phyloP scores from a whole-genome alignment of 2,113 vertebrate genomes.

The Tonatia bakeri region DNA sequence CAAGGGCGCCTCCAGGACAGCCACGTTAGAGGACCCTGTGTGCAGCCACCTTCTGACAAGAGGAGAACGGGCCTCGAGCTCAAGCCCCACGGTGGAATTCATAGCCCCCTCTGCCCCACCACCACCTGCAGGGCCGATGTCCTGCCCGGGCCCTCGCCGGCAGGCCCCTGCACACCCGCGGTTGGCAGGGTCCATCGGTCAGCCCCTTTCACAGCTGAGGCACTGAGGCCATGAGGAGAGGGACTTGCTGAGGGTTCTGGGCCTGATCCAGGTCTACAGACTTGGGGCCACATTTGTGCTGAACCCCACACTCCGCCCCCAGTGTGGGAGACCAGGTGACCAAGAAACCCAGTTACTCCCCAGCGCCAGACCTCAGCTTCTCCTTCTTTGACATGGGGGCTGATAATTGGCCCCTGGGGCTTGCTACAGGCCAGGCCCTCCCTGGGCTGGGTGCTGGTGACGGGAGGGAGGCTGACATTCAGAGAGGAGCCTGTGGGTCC shows the following conservation, averaged over 20 bases:
- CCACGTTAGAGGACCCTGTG: conserved; percentile 94
- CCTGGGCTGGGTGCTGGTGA: not conserved
- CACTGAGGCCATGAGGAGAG: not conserved
- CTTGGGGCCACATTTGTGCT: not conserved
- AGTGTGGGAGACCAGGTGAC: not conserved
- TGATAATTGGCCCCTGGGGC: not conserved
- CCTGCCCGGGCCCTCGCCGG: not conserved
- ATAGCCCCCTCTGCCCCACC: fast-evolving
- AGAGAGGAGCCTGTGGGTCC: not conserved
- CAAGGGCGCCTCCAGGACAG: conserved; percentile 90
- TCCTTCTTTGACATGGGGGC: not conserved
- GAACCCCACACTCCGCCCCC: not conserved
- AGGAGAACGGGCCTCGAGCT: not conserved
- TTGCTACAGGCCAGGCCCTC: not conserved
- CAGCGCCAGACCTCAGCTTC: not conserved
- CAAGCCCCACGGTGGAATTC: not conserved
- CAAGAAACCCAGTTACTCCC: not conserved
- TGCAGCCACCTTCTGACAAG: conserved; percentile 88
- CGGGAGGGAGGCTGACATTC: not conserved
- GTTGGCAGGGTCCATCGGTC: fast-evolving
- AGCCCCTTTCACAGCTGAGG: not conserved
- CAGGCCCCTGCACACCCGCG: not conserved
- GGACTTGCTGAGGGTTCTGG: not conserved
- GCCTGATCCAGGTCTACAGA: not conserved
- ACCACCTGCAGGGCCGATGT: too few species aligned